These are phyloP conservation scores for Tenthredo livida DNA, from an alignment of 2,888 invertebrate species.

Conservation along the genomic window DNA sequence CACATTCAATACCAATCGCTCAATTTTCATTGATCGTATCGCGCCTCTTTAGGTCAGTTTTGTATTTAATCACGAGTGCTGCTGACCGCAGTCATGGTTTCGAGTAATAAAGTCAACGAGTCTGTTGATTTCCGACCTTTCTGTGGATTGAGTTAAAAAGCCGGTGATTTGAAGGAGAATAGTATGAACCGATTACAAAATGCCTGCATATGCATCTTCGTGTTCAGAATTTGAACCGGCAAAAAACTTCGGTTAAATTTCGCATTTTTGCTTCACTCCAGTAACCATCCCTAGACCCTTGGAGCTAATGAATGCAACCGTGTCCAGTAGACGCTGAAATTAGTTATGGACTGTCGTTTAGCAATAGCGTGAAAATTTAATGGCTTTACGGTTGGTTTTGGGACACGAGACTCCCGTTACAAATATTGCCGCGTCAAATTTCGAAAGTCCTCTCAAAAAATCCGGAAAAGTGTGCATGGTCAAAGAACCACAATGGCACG, in stretches of 20 bases:
- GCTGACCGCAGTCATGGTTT: not conserved
- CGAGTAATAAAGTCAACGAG: not conserved
- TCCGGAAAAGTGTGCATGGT: not conserved
- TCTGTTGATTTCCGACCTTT: not conserved
- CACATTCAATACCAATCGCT: not conserved
- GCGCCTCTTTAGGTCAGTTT: not conserved
- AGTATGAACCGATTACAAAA: not conserved
- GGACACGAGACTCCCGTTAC: slow-evolving; percentile 31
- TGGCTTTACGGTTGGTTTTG: slow-evolving; percentile 32
- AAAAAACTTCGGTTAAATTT: not conserved
- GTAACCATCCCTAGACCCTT: not conserved
- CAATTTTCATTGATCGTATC: slow-evolving; percentile 16
- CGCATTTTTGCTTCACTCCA: not conserved
- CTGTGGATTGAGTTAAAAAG: not conserved
- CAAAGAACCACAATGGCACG: not conserved
- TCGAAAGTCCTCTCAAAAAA: not conserved
- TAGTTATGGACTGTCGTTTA: slow-evolving; percentile 37
- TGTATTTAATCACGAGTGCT: not conserved
- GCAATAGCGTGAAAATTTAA: slow-evolving; percentile 21
- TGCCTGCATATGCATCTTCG: not conserved
- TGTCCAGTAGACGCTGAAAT: slow-evolving; percentile 30
- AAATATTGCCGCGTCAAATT: slow-evolving; percentile 24
- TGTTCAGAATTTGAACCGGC: not conserved
- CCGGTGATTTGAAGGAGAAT: not conserved
- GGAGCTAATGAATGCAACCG: not conserved